Evolutionary conservation across 2,113 vertebrate genomes (phyloP).

Genomic region (Hemiscyllium ocellatum): DNA sequence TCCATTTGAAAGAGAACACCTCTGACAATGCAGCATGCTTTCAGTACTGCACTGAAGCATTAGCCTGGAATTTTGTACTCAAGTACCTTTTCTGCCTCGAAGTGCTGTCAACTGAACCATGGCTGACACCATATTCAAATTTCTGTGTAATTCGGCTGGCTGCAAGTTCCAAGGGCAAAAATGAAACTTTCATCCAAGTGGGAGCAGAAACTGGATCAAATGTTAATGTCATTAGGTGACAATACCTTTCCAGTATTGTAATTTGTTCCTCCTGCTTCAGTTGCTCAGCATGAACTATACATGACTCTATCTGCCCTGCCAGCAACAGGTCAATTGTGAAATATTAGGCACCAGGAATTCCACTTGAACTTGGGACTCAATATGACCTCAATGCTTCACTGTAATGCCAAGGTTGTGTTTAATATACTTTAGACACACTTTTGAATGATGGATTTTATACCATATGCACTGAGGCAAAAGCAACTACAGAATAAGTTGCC

Average conservation of each 20-base stretch:
- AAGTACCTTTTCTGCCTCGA: too few species aligned
- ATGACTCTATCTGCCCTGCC: neutral
- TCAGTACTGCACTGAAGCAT: too few species aligned
- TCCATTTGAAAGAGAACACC: too few species aligned
- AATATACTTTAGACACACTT: neutral
- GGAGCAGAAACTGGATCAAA: neutral
- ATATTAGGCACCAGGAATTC: neutral
- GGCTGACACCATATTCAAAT: neutral
- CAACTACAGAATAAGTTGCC: neutral
- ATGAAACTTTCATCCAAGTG: neutral
- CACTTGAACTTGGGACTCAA: neutral
- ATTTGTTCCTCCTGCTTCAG: neutral
- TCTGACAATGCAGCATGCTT: too few species aligned
- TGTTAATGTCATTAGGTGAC: neutral
- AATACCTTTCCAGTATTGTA: neutral
- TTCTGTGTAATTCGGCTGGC: neutral
- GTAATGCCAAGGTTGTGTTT: neutral
- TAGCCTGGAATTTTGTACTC: too few species aligned
- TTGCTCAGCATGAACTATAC: neutral
- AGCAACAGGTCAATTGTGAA: neutral
- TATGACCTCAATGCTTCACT: neutral
- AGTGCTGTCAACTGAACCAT: too few species aligned
- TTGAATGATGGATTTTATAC: neutral
- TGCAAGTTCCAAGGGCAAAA: neutral
- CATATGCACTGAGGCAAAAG: neutral